A percentile compares a stretch with the other conserved stretches of the same genome.
These are phyloP conservation scores for Sebastes hopkinsi DNA, from an alignment of 2,797 vertebrate genomes.

Conservation along the genomic window DNA sequence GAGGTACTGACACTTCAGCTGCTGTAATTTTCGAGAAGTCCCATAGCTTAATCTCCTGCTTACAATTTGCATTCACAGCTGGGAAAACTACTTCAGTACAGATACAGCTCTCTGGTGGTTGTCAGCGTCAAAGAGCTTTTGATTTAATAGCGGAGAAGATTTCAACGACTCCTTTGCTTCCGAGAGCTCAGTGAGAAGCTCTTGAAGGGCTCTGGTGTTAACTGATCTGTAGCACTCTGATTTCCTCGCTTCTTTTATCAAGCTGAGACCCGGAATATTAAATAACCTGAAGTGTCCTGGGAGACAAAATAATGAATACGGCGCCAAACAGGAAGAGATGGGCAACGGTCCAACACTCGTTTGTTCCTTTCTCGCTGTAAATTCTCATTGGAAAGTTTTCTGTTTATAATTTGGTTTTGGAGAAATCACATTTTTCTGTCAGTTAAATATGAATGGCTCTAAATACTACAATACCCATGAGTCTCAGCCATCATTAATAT, in stretches of 20 bases:
- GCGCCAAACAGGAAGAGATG: neutral
- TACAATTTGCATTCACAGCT: conserved; percentile 41
- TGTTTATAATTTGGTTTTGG: neutral
- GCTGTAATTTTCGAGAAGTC: conserved; percentile 13
- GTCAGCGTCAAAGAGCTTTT: conserved; percentile 44
- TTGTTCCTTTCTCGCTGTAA: neutral
- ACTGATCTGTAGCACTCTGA: conserved; percentile 22
- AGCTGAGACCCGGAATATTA: conserved; percentile 23
- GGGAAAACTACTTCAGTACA: neutral
- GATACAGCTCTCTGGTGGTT: conserved; percentile 30
- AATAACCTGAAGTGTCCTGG: neutral
- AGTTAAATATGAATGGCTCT: neutral
- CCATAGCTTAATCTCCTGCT: conserved; percentile 24
- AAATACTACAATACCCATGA: neutral
- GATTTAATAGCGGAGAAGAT: conserved; percentile 44
- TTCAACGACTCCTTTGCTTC: conserved; percentile 30
- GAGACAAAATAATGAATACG: conserved; percentile 7
- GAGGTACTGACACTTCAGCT: conserved; percentile 12
- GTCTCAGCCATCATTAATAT: neutral
- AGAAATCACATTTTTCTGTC: neutral
- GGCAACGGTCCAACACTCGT: neutral
- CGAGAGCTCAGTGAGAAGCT: conserved; percentile 34
- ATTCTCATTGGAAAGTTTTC: neutral
- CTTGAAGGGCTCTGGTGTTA: conserved; percentile 17
- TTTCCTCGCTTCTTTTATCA: conserved; percentile 9